These are phyloP conservation scores for Bungarus multicinctus DNA, from an alignment of 2,113 vertebrate genomes.

Conservation along the genomic window DNA sequence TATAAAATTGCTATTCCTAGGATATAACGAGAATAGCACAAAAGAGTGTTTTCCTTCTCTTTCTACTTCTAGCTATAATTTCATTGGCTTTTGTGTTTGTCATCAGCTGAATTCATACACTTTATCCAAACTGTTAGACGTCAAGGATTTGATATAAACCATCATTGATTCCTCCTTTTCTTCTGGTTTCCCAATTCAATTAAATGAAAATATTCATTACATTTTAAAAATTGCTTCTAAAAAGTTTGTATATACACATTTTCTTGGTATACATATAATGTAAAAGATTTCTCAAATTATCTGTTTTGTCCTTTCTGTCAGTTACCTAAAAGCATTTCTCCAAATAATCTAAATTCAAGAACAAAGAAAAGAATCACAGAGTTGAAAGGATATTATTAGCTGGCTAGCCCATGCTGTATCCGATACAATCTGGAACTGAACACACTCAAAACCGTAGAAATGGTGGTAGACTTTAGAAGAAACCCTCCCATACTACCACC, in stretches of 20 bases:
- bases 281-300: background rate
- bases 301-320: background rate
- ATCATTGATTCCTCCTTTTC: background rate
- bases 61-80: background rate
- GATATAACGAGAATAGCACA: background rate
- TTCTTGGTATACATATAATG: background rate
- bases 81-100: background rate
- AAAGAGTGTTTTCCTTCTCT: background rate
- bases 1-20: constrained; percentile 2
- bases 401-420: background rate
- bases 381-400: background rate
- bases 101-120: fast-evolving
- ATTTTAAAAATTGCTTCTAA: background rate
- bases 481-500: too few species aligned
- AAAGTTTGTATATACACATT: background rate
- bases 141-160: background rate
- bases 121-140: background rate
- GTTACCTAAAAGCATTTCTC: background rate
- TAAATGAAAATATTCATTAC: background rate
- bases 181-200: background rate
- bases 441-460: too few species aligned
- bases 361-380: background rate
- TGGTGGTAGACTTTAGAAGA: too few species aligned
- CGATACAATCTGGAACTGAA: too few species aligned
- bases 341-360: background rate